A percentile compares a stretch with the other conserved stretches of the same genome.
phyloP scores from a whole-genome alignment of 2,888 invertebrate genomes.

The Anthoptus insignis region DNA sequence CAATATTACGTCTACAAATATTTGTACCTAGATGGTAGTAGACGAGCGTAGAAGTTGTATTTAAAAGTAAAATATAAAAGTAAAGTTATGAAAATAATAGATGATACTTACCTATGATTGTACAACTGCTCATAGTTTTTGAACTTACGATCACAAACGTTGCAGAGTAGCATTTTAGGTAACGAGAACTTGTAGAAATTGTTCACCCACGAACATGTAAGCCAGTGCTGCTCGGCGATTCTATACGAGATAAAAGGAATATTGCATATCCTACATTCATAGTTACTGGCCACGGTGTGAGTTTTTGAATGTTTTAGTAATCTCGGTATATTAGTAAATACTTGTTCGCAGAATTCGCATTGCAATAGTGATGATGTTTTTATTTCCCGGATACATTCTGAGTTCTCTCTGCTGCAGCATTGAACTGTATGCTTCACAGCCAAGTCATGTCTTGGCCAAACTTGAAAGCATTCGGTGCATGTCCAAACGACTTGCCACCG shows the following conservation, averaged over 20 bases:
- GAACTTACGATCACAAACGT: conserved; percentile 81
- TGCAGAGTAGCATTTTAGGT: conserved; percentile 77
- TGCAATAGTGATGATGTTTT: conserved; percentile 78
- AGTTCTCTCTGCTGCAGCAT: conserved; percentile 67
- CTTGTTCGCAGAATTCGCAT: conserved; percentile 80
- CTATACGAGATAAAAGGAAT: conserved; percentile 71
- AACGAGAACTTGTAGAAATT: conserved; percentile 73
- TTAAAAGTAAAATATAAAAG: no score
- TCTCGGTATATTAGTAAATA: conserved; percentile 78
- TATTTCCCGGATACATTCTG: conserved; percentile 70
- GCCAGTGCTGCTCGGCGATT: conserved; percentile 77
- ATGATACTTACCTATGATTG: conserved; percentile 70
- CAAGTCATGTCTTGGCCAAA: conserved; percentile 76
- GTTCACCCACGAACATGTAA: conserved; percentile 72
- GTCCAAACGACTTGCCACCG: conserved; percentile 83
- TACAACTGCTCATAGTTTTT: conserved; percentile 80
- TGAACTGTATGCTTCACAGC: conserved; percentile 69
- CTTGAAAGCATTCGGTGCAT: conserved; percentile 80
- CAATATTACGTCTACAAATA: no score
- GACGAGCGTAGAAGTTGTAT: no score
- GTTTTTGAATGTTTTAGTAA: conserved; percentile 72
- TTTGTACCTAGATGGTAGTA: no score
- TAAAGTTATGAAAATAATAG: no score
- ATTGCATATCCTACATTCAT: conserved; percentile 87
- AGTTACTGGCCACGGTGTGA: conserved; percentile 89